Conservation (phyloP, 2,888 invertebrate species). For the Lasioglossum oenotherae region DNA sequence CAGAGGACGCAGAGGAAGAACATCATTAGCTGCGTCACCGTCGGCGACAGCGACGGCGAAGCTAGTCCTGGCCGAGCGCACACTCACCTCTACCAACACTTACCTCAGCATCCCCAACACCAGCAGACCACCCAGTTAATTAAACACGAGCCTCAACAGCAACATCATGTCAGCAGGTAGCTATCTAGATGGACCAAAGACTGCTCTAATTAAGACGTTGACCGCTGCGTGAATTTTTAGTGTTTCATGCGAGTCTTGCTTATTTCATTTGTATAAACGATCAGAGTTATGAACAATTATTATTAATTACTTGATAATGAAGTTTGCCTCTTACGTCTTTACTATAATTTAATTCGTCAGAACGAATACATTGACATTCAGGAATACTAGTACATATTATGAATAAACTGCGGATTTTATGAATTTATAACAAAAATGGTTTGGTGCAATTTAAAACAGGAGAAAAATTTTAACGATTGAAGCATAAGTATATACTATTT, state of each 20-base stretch:
- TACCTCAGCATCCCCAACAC: slow-evolving; percentile 80
- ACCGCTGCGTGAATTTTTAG: not conserved
- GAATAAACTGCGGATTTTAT: too few relatives aligned
- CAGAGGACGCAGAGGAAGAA: slow-evolving; percentile 87
- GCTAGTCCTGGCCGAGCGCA: slow-evolving; percentile 87
- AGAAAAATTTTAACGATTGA: too few relatives aligned
- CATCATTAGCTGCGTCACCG: slow-evolving; percentile 92
- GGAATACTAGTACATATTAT: too few relatives aligned
- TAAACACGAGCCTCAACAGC: slow-evolving; percentile 86
- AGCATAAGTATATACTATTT: too few relatives aligned
- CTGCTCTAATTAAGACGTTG: not conserved
- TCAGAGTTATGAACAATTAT: too few relatives aligned
- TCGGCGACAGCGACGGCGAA: slow-evolving; percentile 91
- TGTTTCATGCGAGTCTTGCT: not conserved
- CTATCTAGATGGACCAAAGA: not conserved
- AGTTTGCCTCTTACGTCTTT: too few relatives aligned
- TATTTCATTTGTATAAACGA: not conserved
- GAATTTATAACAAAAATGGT: too few relatives aligned
- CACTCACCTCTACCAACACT: slow-evolving; percentile 76
- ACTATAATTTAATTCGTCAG: too few relatives aligned
- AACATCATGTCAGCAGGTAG: slow-evolving; percentile 81
- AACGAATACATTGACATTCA: too few relatives aligned
- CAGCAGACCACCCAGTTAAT: slow-evolving; percentile 84
- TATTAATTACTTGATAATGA: too few relatives aligned
- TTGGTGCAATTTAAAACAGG: too few relatives aligned